A percentile compares a stretch with the other conserved stretches of the same genome.
These are phyloP conservation scores for Smutsia temminckii DNA, from an alignment of 2,797 vertebrate genomes.

Conservation along the genomic window DNA sequence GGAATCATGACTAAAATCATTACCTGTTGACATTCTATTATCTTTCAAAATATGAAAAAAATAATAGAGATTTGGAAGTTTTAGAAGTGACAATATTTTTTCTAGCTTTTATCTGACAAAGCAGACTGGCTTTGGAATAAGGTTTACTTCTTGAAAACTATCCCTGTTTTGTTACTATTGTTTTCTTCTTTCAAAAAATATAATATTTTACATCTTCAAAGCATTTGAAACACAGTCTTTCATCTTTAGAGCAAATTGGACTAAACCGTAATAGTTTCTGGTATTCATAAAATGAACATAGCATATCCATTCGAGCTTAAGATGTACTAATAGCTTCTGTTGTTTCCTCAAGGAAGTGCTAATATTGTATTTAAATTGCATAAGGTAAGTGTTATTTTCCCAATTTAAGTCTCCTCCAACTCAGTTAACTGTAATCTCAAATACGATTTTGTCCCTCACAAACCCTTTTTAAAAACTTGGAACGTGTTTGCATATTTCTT, in stretches of 20 bases:
- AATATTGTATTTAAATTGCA: no score
- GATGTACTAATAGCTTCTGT: background rate
- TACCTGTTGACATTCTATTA: background rate
- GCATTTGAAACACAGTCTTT: background rate
- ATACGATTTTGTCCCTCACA: background rate
- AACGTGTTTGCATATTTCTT: background rate
- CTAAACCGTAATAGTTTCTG: background rate
- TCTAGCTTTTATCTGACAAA: constrained; percentile 1
- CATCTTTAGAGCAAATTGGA: background rate
- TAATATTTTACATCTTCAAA: background rate
- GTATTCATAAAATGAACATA: background rate
- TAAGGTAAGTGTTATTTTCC: no score
- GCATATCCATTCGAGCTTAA: background rate
- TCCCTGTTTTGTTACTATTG: background rate
- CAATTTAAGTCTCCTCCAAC: no score
- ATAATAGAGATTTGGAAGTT: background rate
- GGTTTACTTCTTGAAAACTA: background rate
- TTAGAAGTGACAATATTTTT: background rate
- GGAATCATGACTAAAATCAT: background rate
- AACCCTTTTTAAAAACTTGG: background rate
- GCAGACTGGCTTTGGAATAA: background rate
- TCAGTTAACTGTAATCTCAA: background rate
- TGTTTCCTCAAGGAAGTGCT: background rate
- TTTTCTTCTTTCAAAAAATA: background rate
- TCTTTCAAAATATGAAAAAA: constrained; percentile 18